A percentile compares a stretch with the other conserved stretches of the same genome.
These are phyloP conservation scores for Kobus ellipsiprymnus DNA, from an alignment of 2,113 vertebrate genomes.

Conservation along the genomic window DNA sequence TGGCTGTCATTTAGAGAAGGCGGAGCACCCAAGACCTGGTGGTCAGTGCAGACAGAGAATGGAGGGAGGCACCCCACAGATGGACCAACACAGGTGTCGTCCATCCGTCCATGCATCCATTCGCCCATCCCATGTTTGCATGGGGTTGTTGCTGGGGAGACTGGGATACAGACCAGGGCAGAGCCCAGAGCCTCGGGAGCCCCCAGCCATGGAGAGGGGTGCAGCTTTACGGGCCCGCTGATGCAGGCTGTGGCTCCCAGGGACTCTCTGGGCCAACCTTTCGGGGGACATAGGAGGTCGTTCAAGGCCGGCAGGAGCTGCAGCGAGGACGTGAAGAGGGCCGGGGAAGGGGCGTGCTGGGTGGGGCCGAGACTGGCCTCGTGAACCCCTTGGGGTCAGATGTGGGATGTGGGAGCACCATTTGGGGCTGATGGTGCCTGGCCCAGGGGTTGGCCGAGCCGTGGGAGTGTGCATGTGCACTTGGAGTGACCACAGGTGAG, in stretches of 20 bases:
- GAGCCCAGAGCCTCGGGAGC: accelerated
- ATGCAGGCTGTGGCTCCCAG: background rate
- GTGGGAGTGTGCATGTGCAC: accelerated
- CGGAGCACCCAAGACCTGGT: accelerated
- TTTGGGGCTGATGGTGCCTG: background rate
- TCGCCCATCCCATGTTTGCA: background rate
- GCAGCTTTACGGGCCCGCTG: accelerated
- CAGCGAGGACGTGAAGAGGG: accelerated
- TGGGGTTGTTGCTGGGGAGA: background rate
- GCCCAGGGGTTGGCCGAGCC: accelerated
- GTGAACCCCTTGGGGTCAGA: background rate
- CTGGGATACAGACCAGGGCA: background rate
- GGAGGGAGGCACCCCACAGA: background rate
- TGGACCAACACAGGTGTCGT: background rate
- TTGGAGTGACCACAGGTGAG: accelerated
- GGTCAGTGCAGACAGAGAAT: background rate
- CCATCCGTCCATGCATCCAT: background rate
- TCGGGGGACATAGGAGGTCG: accelerated
- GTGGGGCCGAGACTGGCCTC: accelerated
- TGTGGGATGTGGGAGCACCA: background rate
- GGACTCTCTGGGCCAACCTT: too few species aligned
- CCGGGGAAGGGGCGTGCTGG: accelerated
- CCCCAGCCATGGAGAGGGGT: background rate
- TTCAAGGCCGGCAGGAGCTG: background rate
- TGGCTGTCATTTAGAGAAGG: accelerated